Base-by-base conservation (phyloP, 1,140 invertebrate species). In the Dufourea novaeangliae region DNA sequence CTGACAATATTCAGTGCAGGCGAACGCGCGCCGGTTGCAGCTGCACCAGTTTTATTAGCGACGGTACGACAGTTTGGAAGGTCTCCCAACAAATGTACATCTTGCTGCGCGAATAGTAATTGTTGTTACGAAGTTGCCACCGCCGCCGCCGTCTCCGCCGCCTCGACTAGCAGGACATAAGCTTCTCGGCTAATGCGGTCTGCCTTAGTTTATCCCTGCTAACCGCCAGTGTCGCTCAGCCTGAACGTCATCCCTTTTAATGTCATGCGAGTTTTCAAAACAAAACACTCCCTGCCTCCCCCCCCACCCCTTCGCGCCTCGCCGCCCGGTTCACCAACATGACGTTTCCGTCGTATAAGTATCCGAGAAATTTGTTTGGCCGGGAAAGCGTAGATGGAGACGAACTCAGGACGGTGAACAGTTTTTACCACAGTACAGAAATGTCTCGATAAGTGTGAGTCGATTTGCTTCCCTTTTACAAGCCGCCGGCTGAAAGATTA, bases 101-200 rank as follows among this genome's bases (percentile, higher is more conserved):
- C 83, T 85, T 72, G 73, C 78, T 69, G 78, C 37, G 78, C 69
- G 78, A 83, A 85, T 85, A 81, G 83, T 85, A 85, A 85, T 85
- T 70, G 83, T 84, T 85, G 83, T 85, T 85, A 70, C 78, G 46
- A 85, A 85, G 82, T 85, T 85, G 68, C 57, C 59, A 32, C 63
- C 37, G 20, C 52, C 54, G n/a, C n/a, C n/a, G n/a, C n/a, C n/a
- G n/a, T n/a, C n/a, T n/a, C n/a, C 59, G 39, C 63, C 37, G 20
- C 52, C 54, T 59, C 54, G 66, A 71, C 64, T 57, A 82, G 34
- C 57, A 44, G 37, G 67, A 66, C 67, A 41, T 75, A 75, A 76
- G 78, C 81, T 72, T 46, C 67, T 34, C 67, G 71, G 61, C 78
- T 84, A 80, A 84, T 84, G 78, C 78, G 77, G 59, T 68, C 70